Evolutionary conservation across 2,888 invertebrate genomes (phyloP), one percentile per base, ranked within the genome.

Genomic region (Pristionchus mayeri): DNA sequence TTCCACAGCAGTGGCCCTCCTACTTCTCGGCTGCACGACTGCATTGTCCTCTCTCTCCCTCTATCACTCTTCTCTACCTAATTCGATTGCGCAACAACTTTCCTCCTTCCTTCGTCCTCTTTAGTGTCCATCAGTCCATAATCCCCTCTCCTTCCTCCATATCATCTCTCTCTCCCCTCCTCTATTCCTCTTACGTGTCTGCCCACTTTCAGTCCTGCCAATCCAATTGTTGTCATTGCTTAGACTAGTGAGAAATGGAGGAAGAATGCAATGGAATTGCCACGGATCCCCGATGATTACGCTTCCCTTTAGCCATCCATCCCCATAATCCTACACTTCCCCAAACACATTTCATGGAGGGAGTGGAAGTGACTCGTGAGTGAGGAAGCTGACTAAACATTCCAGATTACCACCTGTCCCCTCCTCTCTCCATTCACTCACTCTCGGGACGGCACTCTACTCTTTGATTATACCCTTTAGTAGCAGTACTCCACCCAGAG

Each of bases 71-170:
- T 54, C 80, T 21, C 54, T 24, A 24, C 40, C 57, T 80, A 80
- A 78, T 50, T 78, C 76, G 34, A 78, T 78, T 78, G 80, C 80
- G 71, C 71, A 71, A 71, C 71, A 60, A 63, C 84, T 84, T 71
- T 54, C 50, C 18, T 60, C 60, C 30, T 60, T 40, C n/a, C 44
- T 27, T 30, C 37, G 34, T 48, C 21, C 76, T 40, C 50, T 30
- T 30, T 76, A 48, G 30, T 76, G 21, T 50, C 48, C 50, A 76
- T 76, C 76, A 48, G 50, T 76, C 76, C 76, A 50, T 76, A 76
- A 50, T 50, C 76, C 50, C 40, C 44, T 52, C 80, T 78, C 34
- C 78, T 34, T 37, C 30, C 18, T 21, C 30, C 34, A 6, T 30
- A 6, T 27, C 67, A 27, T 34, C 57, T 21, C 9, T 67, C 24